Evolutionary conservation across 2,888 invertebrate genomes (phyloP), one percentile per base, ranked within the genome.

Genomic region (Xanthorhoe spadicearia): DNA sequence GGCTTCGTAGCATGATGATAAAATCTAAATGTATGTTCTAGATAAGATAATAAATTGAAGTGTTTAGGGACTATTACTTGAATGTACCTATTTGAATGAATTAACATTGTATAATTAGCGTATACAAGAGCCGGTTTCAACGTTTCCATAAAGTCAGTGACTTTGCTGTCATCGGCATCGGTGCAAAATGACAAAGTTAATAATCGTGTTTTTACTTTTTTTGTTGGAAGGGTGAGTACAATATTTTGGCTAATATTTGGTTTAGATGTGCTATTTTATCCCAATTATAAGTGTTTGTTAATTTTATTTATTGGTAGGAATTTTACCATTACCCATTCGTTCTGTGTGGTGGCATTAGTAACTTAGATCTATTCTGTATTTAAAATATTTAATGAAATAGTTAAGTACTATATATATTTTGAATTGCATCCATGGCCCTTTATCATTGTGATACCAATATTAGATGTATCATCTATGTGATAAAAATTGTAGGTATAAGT

Each of bases 201-300:
- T 52, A 18, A 17, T 43, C 49, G 19, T 64, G 17, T 35, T 5
- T 54, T 58, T 55, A 2, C 43, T 64, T 46, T 54, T 43, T 23
- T 17, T 53, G 0, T 9, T 64, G 2, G 19, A 50, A 43, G 64
- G 59, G 64, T 64, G 43, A 64, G 64, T 60, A n/a, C 5, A 15
- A 15, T 17, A 7, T 15, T 48, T 15, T 48, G 8, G 1, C 1
- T 17, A 15, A 15, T 17, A 7, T 48, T 1, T 7, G 7, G 7
- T 17, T 7, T 23, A 23, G 4, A 23, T 23, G n/a, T n/a, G n/a
- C n/a, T n/a, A n/a, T n/a, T n/a, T n/a, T n/a, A n/a, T n/a, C n/a
- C n/a, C n/a, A n/a, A n/a, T n/a, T n/a, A n/a, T n/a, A n/a, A n/a
- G n/a, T n/a, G n/a, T n/a, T n/a, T n/a, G n/a, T n/a, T n/a, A n/a